Evolutionary conservation across 1,140 invertebrate genomes (phyloP).

Genomic region (Rhopalosiphum maidis): DNA sequence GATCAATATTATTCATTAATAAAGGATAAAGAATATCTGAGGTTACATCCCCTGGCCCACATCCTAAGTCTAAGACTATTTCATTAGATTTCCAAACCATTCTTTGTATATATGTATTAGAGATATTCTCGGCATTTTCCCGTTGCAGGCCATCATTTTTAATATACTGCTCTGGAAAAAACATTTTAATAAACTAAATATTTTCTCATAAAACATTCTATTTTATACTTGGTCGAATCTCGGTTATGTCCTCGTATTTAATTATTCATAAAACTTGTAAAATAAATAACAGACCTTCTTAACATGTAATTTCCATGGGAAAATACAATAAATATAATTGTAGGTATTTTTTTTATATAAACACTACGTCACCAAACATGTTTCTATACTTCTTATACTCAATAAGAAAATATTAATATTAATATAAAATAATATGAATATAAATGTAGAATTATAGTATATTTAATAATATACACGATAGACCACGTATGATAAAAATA

Average conservation of each 20-base stretch:
- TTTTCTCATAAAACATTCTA: neutral
- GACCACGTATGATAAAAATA: too few relatives aligned
- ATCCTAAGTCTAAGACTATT: slow-evolving; percentile 56
- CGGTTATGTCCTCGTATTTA: too few relatives aligned
- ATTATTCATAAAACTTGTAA: too few relatives aligned
- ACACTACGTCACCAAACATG: too few relatives aligned
- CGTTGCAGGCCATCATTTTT: slow-evolving; percentile 49
- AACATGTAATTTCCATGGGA: slow-evolving; percentile 14
- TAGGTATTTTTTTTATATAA: too few relatives aligned
- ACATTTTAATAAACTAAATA: slow-evolving; percentile 7
- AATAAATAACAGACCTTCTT: neutral
- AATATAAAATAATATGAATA: too few relatives aligned
- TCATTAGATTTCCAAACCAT: slow-evolving; percentile 54
- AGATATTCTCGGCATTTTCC: slow-evolving; percentile 15
- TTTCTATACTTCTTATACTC: too few relatives aligned
- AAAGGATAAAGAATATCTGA: slow-evolving; percentile 51
- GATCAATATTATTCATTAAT: slow-evolving; percentile 33
- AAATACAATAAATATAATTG: neutral
- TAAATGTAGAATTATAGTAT: too few relatives aligned
- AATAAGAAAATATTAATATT: too few relatives aligned
- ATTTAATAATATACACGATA: too few relatives aligned
- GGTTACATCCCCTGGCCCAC: slow-evolving; percentile 56
- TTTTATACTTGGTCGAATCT: neutral
- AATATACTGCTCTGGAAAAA: slow-evolving; percentile 31
- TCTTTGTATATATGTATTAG: slow-evolving; percentile 28